A percentile compares a stretch with the other conserved stretches of the same genome.
These are phyloP conservation scores for Magallana angulata DNA, from an alignment of 1,140 invertebrate species.

Conservation along the genomic window DNA sequence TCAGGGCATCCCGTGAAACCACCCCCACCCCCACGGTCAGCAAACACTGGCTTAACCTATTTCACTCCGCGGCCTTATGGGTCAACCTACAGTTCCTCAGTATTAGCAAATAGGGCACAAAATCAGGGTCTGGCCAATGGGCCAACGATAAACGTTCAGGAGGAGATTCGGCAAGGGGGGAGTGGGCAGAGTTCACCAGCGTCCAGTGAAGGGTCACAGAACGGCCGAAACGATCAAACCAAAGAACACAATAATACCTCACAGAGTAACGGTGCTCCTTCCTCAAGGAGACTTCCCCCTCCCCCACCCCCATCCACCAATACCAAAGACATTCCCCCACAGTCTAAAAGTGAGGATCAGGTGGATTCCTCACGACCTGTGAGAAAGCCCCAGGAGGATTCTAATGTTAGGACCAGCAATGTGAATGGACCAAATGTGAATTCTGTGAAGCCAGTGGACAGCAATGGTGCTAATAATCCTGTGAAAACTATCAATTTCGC, in stretches of 20 bases:
- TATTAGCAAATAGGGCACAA: constrained; percentile 60
- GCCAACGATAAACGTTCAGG: constrained; percentile 68
- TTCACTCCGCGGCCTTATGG: constrained; percentile 68
- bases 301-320: background rate
- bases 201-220: constrained; percentile 71
- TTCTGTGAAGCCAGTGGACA: constrained; percentile 33
- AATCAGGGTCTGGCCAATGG: constrained; percentile 47
- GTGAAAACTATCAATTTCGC: constrained; percentile 75
- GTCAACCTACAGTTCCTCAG: constrained; percentile 69
- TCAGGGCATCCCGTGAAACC: constrained; percentile 31
- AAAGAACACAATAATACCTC: constrained; percentile 13
- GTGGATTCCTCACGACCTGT: background rate
- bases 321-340: constrained; percentile 27
- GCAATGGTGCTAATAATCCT: constrained; percentile 41
- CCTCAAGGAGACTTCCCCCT: background rate
- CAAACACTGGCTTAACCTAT: constrained; percentile 58
- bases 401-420: background rate
- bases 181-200: constrained; percentile 78
- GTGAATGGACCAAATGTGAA: constrained; percentile 20
- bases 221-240: constrained; percentile 9
- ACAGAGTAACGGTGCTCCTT: constrained; percentile 34
- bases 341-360: constrained; percentile 35
- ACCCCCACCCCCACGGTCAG: constrained; percentile 56
- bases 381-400: constrained; percentile 2
- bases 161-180: constrained; percentile 73